Evolutionary conservation across 1,140 invertebrate species (phyloP), one percentile per base, ranked within the genome.

Genomic region (Tigriopus japonicus): DNA sequence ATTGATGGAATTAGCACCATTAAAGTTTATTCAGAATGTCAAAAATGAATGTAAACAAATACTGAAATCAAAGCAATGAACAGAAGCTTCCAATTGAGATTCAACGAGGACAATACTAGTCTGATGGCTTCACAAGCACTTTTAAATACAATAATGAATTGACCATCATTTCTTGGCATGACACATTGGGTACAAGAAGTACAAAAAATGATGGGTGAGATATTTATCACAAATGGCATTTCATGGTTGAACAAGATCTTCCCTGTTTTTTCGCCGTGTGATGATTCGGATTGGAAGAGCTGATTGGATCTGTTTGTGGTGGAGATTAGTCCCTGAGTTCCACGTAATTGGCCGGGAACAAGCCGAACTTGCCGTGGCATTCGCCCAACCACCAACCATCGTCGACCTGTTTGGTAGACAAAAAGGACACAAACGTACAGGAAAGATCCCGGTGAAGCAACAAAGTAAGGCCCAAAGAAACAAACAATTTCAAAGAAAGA

Each of bases 361-460:
- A 80, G 62, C 90, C 90, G 71, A 86, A 90, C 42, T 78, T 78
- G 52, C 90, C 91, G 70, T 85, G 81, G 9, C 81, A 85, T 40
- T 89, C 76, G 19, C 93, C 93, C 72, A 93, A 86, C 92, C 93
- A 98, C 93, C 93, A 98, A 28, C 93, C 92, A 65, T 87, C 85
- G 74, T 97, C 89, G 60, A 96, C 87, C 72, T 87, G 24, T n/a
- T 35, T 35, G 28, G 28, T 35, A 9, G 28, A 35, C 9, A 35
- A 35, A 35, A 9, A 35, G 28, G 3, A 35, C 28, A 35, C 9
- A 35, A 9, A 35, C 28, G 28, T 35, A 35, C 28, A 35, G 9
- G 9, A 35, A 3, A 35, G 9, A 5, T 35, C 9, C 28, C 28
- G 9, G 28, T 49, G 10, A 49, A 49, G 21, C 45, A 49, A 49